Percentiles rank a stretch among this genome's conserved stretches.
These are phyloP conservation scores for Lymantria dispar DNA, from an alignment of 2,888 invertebrate species.

Conservation along the genomic window DNA sequence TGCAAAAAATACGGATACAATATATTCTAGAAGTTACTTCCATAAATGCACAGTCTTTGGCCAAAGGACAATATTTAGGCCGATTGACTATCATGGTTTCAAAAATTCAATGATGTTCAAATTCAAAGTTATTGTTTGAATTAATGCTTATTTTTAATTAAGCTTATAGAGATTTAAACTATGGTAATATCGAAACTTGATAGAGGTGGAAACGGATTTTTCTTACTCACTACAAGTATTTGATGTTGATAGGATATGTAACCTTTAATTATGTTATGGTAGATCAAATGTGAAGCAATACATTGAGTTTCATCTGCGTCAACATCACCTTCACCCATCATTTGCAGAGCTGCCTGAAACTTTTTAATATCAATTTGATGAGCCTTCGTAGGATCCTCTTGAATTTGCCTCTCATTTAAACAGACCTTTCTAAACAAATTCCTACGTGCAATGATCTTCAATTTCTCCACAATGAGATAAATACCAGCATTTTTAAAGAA, in stretches of 20 bases:
- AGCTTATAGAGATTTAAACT: constrained; percentile 15
- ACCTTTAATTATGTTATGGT: constrained; percentile 98
- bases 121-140: background rate
- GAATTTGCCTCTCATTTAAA: constrained; percentile 11
- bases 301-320: constrained; percentile 98
- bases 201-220: constrained; percentile 95
- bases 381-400: constrained; percentile 65
- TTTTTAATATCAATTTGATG: constrained; percentile 95
- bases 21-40: no score
- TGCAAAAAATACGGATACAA: no score
- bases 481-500: constrained; percentile 99
- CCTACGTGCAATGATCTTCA: constrained; percentile 96
- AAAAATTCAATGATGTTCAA: background rate
- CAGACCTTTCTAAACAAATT: constrained; percentile 97
- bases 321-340: constrained; percentile 92
- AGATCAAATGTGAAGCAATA: constrained; percentile 97
- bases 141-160: background rate
- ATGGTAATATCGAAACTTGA: constrained; percentile 73
- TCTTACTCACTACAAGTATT: constrained; percentile 98
- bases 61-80: no score
- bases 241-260: constrained; percentile 98
- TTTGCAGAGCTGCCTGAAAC: constrained; percentile 91
- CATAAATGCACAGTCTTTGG: no score
- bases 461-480: constrained; percentile 97
- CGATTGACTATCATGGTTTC: no score